Evolutionary conservation across 2,113 vertebrate genomes (phyloP), one percentile per base, ranked within the genome.

Genomic region (Hydrolagus affinis): DNA sequence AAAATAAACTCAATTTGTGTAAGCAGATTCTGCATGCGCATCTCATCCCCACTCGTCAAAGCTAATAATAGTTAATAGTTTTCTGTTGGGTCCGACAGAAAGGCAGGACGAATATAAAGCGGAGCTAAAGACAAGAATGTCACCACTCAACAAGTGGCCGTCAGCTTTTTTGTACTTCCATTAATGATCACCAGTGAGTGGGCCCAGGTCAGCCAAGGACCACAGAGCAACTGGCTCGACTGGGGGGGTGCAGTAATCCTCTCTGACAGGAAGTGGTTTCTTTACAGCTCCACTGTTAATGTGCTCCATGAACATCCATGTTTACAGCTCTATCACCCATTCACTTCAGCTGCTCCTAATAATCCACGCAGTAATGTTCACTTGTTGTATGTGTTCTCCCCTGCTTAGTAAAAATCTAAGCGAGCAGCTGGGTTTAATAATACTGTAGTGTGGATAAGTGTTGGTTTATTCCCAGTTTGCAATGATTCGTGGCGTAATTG

Each of bases 51-150:
- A 64, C 15, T 23, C 66, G 60, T 83, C 78, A 83, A n/a, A 66
- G 32, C 28, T 17, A 68, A 83, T 83, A 32, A 25, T 25, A 21
- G 78, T 83, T 83, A 66, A 66, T 14, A 64, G 62, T 83, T 66
- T 32, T 83, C 28, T 17, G 32, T 64, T 64, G 8, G 21, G 25
- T 21, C 25, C 60, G 66, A 83, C 64, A 15, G 30, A 30, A 83
- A 17, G 25, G 25, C 60, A 21, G 25, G 64, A 25, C 30, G 25
- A 68, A 25, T 59, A 77, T 8, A 60, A 83, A 28, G 66, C 15
- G 19, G 6, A 19, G 23, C 59, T 25, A 83, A 66, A 66, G 28
- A 9, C 44, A 68, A 83, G 32, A 68, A 66, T 68, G 8, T 9
- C 60, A 68, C 14, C 19, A 8, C 2, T 66, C 25, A 32, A 32